Evolutionary conservation across 2,888 invertebrate genomes (phyloP).

Genomic region (Melitaea athalia): DNA sequence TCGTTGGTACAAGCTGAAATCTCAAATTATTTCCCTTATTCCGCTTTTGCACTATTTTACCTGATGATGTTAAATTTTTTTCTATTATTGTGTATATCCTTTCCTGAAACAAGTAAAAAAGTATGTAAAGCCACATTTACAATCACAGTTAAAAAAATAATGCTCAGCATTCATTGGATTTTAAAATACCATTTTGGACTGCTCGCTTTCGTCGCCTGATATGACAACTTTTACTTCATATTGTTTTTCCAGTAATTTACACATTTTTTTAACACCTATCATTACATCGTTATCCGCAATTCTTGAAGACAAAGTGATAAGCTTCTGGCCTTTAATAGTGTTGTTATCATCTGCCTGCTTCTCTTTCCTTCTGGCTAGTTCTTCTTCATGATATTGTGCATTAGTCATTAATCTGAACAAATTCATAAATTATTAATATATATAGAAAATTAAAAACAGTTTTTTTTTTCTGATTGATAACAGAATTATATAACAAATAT

Average conservation of each 20-base stretch:
- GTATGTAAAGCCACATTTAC: conserved; percentile 10
- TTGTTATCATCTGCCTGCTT: conserved; percentile 68
- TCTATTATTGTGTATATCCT: conserved; percentile 82
- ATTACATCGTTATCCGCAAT: conserved; percentile 86
- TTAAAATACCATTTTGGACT: conserved; percentile 48
- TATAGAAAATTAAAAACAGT: background rate
- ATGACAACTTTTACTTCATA: conserved; percentile 85
- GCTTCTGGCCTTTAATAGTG: conserved; percentile 83
- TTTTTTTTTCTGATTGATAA: no score
- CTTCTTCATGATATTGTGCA: conserved; percentile 84
- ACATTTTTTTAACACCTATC: conserved; percentile 84
- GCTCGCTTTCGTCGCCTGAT: conserved; percentile 69
- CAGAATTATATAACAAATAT: no score
- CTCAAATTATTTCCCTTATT: conserved; percentile 83
- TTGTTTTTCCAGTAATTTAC: conserved; percentile 85
- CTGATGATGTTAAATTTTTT: conserved; percentile 70
- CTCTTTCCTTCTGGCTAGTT: conserved; percentile 77
- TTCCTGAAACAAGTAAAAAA: conserved; percentile 73
- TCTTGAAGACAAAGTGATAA: conserved; percentile 82
- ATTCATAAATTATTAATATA: background rate
- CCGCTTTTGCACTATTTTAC: conserved; percentile 84
- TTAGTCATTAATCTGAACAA: conserved; percentile 84
- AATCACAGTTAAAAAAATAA: conserved; percentile 1
- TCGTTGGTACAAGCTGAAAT: conserved; percentile 83
- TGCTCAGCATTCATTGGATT: background rate